Evolutionary conservation across 2,797 vertebrate genomes (phyloP), one percentile per base, ranked within the genome.

Genomic region (Acanthurus tractus): DNA sequence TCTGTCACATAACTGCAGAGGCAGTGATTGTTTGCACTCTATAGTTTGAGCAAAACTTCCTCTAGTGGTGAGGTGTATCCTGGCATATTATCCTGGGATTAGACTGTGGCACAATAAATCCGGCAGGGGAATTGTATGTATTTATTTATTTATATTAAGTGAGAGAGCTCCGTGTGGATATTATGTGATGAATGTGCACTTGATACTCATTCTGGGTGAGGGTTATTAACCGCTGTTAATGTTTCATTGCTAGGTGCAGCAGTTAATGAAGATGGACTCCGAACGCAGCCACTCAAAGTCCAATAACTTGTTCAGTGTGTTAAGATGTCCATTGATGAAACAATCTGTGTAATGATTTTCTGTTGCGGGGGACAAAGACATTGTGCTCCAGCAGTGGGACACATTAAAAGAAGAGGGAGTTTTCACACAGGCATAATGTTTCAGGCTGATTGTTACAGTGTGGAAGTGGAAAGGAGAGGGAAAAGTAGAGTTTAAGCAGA

Each of bases 291-390:
- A 50, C 69, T 91, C 53, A 54, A 52, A 64, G 29, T 71, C 63
- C 65, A 83, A 79, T 83, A 59, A 63, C 52, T 68, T 53, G 40
- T 64, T 55, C 10, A 0, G 20, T 22, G 25, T 56, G 62, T 45
- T 78, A 49, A 86, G 86, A 89, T 88, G 65, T 81, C 79, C 84
- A 80, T 69, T 14, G 67, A 83, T 63, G 36, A n/a, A 71, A 71
- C 63, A 63, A 81, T 85, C 44, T 70, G 61, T 18, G 20, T 50
- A 63, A 1, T 63, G 38, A 62, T 67, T 80, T 54, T n/a, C 44
- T 36, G 13, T 13, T 56, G 42, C 49, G 20, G 45, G 29, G n/a
- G 22, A 61, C 29, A 49, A 63, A 63, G 18, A 46, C 18, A 54
- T 83, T 67, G 62, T 44, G 61, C 40, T 34, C 69, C 11, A 38